phyloP scores from a whole-genome alignment of 2,888 invertebrate genomes.

The Suillia variegata region DNA sequence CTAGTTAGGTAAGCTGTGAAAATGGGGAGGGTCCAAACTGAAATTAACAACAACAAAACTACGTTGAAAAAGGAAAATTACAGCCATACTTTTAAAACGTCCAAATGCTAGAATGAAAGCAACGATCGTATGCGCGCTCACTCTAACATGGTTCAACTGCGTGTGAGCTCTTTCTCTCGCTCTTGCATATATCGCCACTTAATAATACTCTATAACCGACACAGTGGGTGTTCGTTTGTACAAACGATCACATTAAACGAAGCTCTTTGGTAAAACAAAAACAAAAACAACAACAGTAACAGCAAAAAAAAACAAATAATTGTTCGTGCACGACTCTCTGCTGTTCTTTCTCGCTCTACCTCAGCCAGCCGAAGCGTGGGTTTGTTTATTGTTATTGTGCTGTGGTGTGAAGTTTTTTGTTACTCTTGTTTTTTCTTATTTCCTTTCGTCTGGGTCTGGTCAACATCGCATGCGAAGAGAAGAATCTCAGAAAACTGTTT shows the following conservation, averaged over 20 bases:
- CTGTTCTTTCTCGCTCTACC: neutral
- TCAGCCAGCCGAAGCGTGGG: conserved; percentile 17
- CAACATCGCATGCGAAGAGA: conserved; percentile 21
- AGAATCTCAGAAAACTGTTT: conserved; percentile 55
- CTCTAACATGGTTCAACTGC: neutral
- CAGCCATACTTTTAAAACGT: neutral
- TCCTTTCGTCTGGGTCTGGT: neutral
- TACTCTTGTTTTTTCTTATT: conserved; percentile 8
- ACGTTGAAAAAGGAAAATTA: neutral
- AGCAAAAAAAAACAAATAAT: too few relatives aligned
- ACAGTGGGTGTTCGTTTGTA: neutral
- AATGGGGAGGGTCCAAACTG: neutral
- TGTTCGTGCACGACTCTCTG: neutral
- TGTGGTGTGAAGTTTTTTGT: conserved; percentile 9
- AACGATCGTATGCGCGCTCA: neutral
- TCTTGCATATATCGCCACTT: neutral
- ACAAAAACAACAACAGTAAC: too few relatives aligned
- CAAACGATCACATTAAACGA: neutral
- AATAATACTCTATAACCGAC: too few relatives aligned
- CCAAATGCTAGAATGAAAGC: neutral
- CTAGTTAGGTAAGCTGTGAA: conserved; percentile 2
- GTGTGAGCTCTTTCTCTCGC: neutral
- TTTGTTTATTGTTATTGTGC: conserved; percentile 7
- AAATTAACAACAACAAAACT: neutral
- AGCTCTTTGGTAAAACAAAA: too few relatives aligned